Conservation (phyloP, 2,888 invertebrate genomes). For the Caenorhabditis auriculariae region DNA sequence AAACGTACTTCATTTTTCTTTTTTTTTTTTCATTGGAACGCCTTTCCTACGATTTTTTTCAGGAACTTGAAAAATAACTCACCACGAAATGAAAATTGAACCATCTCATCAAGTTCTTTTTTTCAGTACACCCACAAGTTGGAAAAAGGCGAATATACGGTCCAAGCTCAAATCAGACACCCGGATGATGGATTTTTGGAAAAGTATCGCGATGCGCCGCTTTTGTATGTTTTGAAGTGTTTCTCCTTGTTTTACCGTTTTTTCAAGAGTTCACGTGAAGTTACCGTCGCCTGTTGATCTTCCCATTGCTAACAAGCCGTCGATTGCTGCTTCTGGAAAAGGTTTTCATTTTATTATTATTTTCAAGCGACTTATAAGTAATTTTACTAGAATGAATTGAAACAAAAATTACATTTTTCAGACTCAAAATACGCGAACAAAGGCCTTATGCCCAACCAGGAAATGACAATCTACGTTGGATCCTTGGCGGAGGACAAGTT, state of each 20-base stretch:
- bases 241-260: background rate
- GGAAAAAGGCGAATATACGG: conserved; percentile 90
- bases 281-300: conserved; percentile 77
- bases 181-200: conserved; percentile 83
- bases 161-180: conserved; percentile 85
- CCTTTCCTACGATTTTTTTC: too few relatives aligned
- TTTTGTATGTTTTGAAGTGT: conserved; percentile 64
- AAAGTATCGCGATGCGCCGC: conserved; percentile 76
- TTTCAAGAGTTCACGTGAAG: conserved; percentile 70
- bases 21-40: too few relatives aligned
- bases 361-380: too few relatives aligned
- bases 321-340: conserved; percentile 69
- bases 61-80: too few relatives aligned
- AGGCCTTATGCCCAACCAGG: conserved; percentile 70
- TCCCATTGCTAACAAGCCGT: conserved; percentile 74
- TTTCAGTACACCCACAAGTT: conserved; percentile 80
- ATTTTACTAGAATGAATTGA: background rate
- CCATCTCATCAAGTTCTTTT: conserved; percentile 23
- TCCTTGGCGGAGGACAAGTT: conserved; percentile 82
- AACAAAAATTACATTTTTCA: conserved; percentile 62
- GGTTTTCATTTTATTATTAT: too few relatives aligned
- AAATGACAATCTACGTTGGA: conserved; percentile 78
- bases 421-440: conserved; percentile 72
- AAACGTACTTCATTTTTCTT: too few relatives aligned
- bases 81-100: too few relatives aligned